Evolutionary conservation across 1,140 invertebrate species (phyloP), one percentile per base, ranked within the genome.

Genomic region (Hydropsyche tenuis): DNA sequence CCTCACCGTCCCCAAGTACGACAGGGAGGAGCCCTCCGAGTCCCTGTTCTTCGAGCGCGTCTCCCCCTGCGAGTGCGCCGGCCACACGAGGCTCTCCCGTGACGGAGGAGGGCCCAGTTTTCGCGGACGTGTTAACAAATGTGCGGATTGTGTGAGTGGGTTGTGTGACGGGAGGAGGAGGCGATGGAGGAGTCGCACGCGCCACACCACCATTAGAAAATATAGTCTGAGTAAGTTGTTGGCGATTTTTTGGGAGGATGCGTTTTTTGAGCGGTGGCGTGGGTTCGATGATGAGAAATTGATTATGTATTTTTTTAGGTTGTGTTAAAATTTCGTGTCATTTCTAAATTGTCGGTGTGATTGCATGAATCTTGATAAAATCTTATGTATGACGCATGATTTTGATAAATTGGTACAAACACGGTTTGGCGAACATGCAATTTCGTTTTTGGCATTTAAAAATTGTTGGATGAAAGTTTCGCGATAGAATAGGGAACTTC

Each of bases 141-240:
- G 30, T 37, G 30, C 9, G n/a, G n/a, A n/a, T n/a, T n/a, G n/a
- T n/a, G n/a, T 30, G 11, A 65, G 25, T 66, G n/a, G 14, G 9
- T 22, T 37, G 5, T 30, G 23, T 75, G 73, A 74, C 63, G 73
- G 64, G 69, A 74, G 53, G 37, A 14, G 63, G 69, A 65, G 73
- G 71, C 45, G 70, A 66, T n/a, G n/a, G n/a, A 76, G 70, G 75
- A 66, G 37, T 68, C 70, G 75, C 30, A 48, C 65, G 11, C 20
- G 30, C 14, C 18, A 60, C 25, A 25, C 18, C 16, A 6, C 9
- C 22, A 25, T 60, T 12, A 25, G 56, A 11, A 60, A 25, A 60
- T 60, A 12, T 60, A 25, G 56, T 25, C 23, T 60, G 23, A 60
- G 56, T 60, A 60, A 60, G 56, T 60, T n/a, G 12, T 6, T 48